A percentile compares a stretch with the other conserved stretches of the same genome.
Conservation (phyloP, 2,113 vertebrate species). For the Taxidea taxus region DNA sequence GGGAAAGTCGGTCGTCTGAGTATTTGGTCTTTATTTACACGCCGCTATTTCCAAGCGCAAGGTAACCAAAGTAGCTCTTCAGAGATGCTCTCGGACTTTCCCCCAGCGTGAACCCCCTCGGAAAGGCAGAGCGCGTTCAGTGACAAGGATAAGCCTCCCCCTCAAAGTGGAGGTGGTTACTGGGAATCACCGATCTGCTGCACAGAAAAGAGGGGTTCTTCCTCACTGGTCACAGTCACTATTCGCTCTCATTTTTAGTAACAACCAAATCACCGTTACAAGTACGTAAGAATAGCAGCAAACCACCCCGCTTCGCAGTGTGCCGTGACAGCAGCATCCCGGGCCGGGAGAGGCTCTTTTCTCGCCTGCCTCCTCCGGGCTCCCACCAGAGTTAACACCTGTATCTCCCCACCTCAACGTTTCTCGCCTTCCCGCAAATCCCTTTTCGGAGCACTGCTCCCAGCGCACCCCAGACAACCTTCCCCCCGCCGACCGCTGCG, state of each 20-base stretch:
- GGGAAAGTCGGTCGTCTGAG: conserved; percentile 54
- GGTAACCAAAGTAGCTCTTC: conserved; percentile 37
- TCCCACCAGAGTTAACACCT: conserved; percentile 64
- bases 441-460: background rate
- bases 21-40: conserved; percentile 44
- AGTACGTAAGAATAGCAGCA: conserved; percentile 30
- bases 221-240: conserved; percentile 43
- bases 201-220: background rate
- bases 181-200: background rate
- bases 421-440: background rate
- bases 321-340: conserved; percentile 37
- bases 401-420: conserved; percentile 28
- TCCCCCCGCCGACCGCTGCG: background rate
- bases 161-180: background rate
- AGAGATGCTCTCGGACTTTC: conserved; percentile 25
- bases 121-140: background rate
- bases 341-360: background rate
- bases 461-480: background rate
- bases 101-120: background rate
- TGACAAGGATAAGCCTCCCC: conserved; percentile 13
- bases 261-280: conserved; percentile 57
- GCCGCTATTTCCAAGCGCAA: conserved; percentile 7
- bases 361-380: background rate
- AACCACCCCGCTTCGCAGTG: conserved; percentile 17
- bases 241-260: conserved; percentile 54